Evolutionary conservation across 2,797 vertebrate species (phyloP).

Genomic region (Diplodus sargus): DNA sequence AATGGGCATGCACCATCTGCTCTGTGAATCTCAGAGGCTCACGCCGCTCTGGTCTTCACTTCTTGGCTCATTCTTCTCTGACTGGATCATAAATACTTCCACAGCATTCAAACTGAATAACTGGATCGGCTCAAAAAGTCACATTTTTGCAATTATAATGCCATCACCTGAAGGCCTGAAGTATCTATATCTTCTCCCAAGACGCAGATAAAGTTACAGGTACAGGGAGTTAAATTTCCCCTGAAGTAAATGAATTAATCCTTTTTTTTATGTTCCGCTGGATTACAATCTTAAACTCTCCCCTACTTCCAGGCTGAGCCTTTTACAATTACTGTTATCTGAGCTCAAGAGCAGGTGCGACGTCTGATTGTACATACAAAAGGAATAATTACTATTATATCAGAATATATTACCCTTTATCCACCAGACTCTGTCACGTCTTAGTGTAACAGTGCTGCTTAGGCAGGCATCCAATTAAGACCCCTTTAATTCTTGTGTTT

Average conservation of each 20-base stretch:
- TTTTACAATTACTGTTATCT: conserved; percentile 15
- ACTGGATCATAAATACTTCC: conserved; percentile 3
- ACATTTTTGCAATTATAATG: background rate
- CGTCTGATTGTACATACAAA: background rate
- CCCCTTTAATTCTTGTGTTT: background rate
- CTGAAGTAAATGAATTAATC: background rate
- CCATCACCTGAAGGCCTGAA: background rate
- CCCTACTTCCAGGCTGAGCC: background rate
- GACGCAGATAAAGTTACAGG: conserved; percentile 9
- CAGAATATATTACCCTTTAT: conserved; percentile 1
- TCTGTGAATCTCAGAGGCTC: conserved; percentile 27
- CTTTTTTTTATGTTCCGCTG: conserved; percentile 1
- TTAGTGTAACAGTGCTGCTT: conserved; percentile 1
- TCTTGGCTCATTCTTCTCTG: conserved; percentile 7
- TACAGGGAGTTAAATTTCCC: conserved; percentile 17
- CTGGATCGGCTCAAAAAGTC: background rate
- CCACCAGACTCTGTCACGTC: conserved; percentile 1
- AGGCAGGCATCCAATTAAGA: conserved; percentile 1
- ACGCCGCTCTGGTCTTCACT: conserved; percentile 14
- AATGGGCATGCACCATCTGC: conserved; percentile 54
- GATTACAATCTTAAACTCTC: conserved; percentile 8
- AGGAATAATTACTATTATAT: background rate
- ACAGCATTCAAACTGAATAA: conserved; percentile 3
- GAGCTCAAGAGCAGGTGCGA: background rate
- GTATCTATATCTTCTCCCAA: background rate